Evolutionary conservation across 53 echinoderm and acorn worm species (phyloP).

Genomic region (Holothuria scabra): DNA sequence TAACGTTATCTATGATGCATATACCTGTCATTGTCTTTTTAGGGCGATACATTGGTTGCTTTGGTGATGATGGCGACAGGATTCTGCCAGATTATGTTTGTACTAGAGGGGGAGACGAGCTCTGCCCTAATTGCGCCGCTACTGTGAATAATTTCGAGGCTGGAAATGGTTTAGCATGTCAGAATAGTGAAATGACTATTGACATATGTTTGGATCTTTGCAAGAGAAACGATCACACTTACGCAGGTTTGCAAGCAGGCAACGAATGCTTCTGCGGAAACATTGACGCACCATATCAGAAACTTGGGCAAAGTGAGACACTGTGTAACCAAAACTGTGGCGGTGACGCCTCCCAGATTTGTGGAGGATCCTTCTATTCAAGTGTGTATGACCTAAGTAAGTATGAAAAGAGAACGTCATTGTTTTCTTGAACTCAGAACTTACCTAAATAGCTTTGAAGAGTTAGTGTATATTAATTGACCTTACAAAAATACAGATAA

Average conservation of each 20-base stretch:
- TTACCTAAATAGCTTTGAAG: too few relatives aligned
- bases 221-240: background rate
- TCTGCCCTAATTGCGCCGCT: background rate
- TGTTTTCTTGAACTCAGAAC: too few relatives aligned
- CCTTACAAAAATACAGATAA: too few relatives aligned
- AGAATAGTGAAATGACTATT: constrained; percentile 15
- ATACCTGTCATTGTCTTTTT: background rate
- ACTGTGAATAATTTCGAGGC: too few relatives aligned
- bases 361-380: constrained; percentile 51
- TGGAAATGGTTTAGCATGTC: constrained; percentile 1
- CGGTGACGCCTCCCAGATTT: constrained; percentile 33
- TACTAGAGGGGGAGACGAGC: background rate
- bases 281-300: background rate
- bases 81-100: constrained; percentile 3
- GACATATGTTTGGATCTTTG: background rate
- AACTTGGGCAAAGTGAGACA: background rate
- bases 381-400: constrained; percentile 50
- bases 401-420: background rate
- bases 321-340: background rate
- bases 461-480: too few relatives aligned
- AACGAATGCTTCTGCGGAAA: constrained; percentile 27
- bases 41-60: constrained; percentile 15
- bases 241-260: constrained; percentile 24
- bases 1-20: background rate
- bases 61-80: constrained; percentile 3